These are phyloP conservation scores for Sciurus niger DNA, from an alignment of 2,113 vertebrate species.

Conservation along the genomic window DNA sequence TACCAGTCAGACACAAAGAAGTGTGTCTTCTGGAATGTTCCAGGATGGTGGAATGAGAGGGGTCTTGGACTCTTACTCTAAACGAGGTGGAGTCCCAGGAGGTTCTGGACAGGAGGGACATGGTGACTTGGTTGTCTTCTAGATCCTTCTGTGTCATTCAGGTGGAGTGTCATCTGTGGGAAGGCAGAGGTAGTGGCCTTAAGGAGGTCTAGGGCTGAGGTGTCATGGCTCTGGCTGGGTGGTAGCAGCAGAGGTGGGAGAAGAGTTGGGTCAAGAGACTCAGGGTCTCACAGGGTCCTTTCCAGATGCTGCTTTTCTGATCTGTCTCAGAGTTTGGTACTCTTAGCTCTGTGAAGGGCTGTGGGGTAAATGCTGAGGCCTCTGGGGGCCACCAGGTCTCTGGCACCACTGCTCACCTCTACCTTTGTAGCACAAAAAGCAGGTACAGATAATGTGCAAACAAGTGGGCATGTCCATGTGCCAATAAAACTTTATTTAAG, in stretches of 20 bases:
- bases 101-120: too few species aligned
- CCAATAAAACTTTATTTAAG: conserved; percentile 63
- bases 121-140: too few species aligned
- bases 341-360: neutral
- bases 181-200: too few species aligned
- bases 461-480: neutral
- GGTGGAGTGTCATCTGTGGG: too few species aligned
- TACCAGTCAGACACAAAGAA: too few species aligned
- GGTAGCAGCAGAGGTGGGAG: too few species aligned
- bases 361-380: accelerated
- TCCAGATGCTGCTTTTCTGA: neutral
- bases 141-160: too few species aligned
- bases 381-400: too few species aligned
- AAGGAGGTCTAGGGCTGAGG: too few species aligned
- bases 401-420: neutral
- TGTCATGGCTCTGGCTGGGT: too few species aligned
- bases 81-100: too few species aligned
- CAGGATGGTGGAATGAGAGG: neutral
- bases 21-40: neutral
- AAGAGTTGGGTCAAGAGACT: neutral
- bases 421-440: neutral
- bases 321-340: neutral
- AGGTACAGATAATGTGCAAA: neutral
- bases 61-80: neutral
- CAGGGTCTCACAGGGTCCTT: neutral